Evolutionary conservation across 2,888 invertebrate genomes (phyloP), one percentile per base, ranked within the genome.

Genomic region (Tenthredo scrophulariae): DNA sequence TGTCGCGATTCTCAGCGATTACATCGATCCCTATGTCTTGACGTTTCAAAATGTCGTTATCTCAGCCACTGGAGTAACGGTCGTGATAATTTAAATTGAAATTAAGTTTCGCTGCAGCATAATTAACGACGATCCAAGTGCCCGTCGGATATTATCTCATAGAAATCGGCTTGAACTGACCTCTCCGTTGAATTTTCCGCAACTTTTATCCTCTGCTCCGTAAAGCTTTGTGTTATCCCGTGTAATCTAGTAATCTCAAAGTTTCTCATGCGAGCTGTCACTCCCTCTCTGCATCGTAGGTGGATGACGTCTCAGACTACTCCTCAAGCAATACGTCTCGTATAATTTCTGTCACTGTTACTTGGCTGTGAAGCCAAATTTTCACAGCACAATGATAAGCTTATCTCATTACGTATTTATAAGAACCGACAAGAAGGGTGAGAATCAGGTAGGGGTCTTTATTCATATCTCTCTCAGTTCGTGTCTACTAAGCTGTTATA

Each of bases 161-260:
- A 18, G 50, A 18, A 50, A 50, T 50, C 18, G 5, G 50, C 50
- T 18, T n/a, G 18, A 6, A n/a, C 50, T 50, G 18, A n/a, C 50
- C n/a, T 50, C 18, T n/a, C 50, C 18, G 46, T 46, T 46, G 0
- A 3, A 13, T 46, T 46, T 46, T 46, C 13, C 15, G 15, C 5
- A 50, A 50, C n/a, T 54, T 54, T 54, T 54, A n/a, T n/a, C n/a
- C 1, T 50, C n/a, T 6, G n/a, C 7, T n/a, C 2, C 6, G 54
- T n/a, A 54, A 54, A 54, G n/a, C 54, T n/a, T 54, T 54, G n/a
- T 54, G n/a, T 54, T 54, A 54, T n/a, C 54, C 54, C 54, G 4
- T n/a, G n/a, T 54, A 54, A 54, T 54, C 54, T 54, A 54, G n/a
- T 54, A n/a, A 54, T 54, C 54, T 54, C 54, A n/a, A n/a, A 54